Evolutionary conservation across 2,888 invertebrate species (phyloP).

Genomic region (Dicyrtomina minuta): DNA sequence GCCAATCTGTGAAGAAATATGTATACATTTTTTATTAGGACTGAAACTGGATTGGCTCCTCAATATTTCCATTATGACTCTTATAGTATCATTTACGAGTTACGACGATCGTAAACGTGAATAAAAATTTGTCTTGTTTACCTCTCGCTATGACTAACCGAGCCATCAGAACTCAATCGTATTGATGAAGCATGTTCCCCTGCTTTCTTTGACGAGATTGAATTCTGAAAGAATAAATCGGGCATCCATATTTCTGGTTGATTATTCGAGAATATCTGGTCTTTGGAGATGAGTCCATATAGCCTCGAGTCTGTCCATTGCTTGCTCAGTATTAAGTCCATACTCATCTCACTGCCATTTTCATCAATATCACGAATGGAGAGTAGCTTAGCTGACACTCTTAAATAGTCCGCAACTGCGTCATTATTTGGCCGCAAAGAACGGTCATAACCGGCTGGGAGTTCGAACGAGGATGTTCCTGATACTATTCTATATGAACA

Average conservation of each 20-base stretch:
- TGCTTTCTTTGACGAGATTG: slow-evolving; percentile 25
- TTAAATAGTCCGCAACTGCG: slow-evolving; percentile 47
- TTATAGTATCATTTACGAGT: too few relatives aligned
- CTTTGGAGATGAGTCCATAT: slow-evolving; percentile 34
- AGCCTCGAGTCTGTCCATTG: slow-evolving; percentile 48
- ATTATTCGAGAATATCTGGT: slow-evolving; percentile 38
- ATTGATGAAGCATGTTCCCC: slow-evolving; percentile 27
- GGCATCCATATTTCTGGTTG: slow-evolving; percentile 48
- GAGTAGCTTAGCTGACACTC: slow-evolving; percentile 43
- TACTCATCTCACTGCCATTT: slow-evolving; percentile 37
- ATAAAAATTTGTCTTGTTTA: too few relatives aligned
- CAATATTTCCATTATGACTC: too few relatives aligned
- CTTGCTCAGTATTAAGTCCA: slow-evolving; percentile 43
- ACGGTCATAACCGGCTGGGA: slow-evolving; percentile 42
- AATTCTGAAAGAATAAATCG: slow-evolving; percentile 40
- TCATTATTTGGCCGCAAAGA: slow-evolving; percentile 46
- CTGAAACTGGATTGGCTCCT: too few relatives aligned
- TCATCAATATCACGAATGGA: slow-evolving; percentile 42
- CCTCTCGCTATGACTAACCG: slow-evolving; percentile 38
- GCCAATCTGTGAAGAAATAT: slow-evolving; percentile 36
- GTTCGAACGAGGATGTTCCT: slow-evolving; percentile 19
- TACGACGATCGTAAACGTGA: too few relatives aligned
- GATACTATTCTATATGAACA: neutral
- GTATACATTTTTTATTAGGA: too few relatives aligned
- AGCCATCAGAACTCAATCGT: slow-evolving; percentile 37